phyloP scores from a whole-genome alignment of 2,888 invertebrate species.

The Amiota mariae region DNA sequence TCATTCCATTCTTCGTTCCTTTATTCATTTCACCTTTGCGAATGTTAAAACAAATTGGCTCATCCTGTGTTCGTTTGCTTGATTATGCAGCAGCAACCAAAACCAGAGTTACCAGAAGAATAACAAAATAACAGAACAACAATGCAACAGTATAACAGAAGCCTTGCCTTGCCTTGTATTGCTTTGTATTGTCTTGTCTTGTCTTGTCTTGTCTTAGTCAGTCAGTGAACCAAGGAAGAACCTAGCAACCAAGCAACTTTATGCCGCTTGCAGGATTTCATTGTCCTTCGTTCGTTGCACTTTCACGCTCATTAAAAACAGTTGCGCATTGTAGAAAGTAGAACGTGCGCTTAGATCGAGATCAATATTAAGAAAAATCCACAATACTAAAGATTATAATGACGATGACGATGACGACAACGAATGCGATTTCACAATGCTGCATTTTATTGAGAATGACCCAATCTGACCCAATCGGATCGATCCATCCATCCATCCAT shows the following conservation, averaged over 20 bases:
- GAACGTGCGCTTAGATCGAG: background rate
- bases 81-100: background rate
- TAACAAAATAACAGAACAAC: no score
- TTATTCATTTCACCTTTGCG: background rate
- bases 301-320: conserved; percentile 19
- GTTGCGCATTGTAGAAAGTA: background rate
- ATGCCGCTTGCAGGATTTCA: background rate
- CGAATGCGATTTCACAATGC: conserved; percentile 1
- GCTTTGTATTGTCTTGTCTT: no score
- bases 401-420: background rate
- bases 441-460: conserved; percentile 1
- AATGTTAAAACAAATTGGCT: conserved; percentile 21
- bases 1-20: background rate
- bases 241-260: background rate
- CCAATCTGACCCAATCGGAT: background rate
- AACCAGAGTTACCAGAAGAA: no score
- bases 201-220: background rate
- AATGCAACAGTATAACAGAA: no score
- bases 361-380: background rate
- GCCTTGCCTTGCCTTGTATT: no score
- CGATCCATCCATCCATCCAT: no score
- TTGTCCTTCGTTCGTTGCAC: background rate
- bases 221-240: background rate
- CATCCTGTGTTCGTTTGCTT: conserved; percentile 15
- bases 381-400: background rate